Conservation (phyloP, 2,797 vertebrate species). For the Aphelocoma californica region DNA sequence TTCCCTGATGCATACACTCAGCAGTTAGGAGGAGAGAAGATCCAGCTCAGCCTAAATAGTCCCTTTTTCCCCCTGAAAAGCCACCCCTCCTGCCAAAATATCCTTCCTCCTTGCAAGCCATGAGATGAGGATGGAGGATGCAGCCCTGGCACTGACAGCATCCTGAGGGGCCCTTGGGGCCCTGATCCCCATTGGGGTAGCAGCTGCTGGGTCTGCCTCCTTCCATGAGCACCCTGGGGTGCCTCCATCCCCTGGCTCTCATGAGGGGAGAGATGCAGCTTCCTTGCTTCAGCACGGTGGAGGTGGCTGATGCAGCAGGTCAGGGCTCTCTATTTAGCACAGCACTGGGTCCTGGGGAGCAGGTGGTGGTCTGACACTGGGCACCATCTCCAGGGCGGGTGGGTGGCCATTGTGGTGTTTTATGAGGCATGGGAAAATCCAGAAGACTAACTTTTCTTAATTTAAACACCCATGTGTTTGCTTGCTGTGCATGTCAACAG, state of each 20-base stretch:
- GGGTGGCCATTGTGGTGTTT: background rate
- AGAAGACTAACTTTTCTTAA: background rate
- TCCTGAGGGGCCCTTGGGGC: background rate
- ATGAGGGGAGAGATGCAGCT: background rate
- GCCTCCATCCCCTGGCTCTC: background rate
- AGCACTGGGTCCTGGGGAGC: accelerated
- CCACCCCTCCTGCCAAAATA: background rate
- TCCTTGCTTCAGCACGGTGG: accelerated
- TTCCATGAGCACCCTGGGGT: background rate
- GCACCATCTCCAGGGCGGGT: background rate
- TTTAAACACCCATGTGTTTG: accelerated
- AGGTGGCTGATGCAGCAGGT: background rate
- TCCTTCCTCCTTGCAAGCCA: background rate
- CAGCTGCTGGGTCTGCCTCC: background rate
- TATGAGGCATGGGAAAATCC: background rate
- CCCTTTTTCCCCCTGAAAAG: background rate
- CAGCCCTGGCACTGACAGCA: background rate
- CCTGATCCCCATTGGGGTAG: background rate
- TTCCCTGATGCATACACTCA: background rate
- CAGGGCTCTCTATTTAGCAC: background rate
- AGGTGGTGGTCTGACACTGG: background rate
- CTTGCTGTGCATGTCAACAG: background rate
- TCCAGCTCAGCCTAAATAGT: background rate
- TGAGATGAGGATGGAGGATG: background rate
- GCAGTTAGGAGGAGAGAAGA: background rate